Evolutionary conservation across 2,113 vertebrate genomes (phyloP).

Genomic region (Sorex araneus): DNA sequence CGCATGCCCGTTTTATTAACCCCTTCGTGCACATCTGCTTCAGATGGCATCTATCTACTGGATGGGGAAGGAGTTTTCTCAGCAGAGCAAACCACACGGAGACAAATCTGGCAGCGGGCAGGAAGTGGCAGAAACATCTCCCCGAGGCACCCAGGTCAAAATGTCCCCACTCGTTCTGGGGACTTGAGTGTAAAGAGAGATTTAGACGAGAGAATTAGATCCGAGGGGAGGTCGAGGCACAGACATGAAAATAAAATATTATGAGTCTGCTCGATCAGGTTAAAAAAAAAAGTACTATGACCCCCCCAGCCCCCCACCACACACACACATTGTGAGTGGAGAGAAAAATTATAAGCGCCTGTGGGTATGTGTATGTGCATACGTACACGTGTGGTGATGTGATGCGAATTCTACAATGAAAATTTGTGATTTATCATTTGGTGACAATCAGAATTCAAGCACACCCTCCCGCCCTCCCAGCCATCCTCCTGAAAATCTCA

Average conservation of each 20-base stretch:
- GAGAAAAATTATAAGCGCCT: not conserved
- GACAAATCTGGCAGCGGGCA: constrained; percentile 20
- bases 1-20: not conserved
- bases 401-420: not conserved
- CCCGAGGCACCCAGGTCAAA: constrained; percentile 26
- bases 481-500: constrained; percentile 69
- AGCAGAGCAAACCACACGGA: constrained; percentile 38
- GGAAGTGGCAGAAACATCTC: constrained; percentile 43
- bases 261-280: not conserved
- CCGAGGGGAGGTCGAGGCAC: not conserved
- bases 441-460: constrained; percentile 47
- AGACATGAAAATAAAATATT: constrained; percentile 40
- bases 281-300: not conserved
- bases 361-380: not conserved
- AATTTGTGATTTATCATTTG: constrained; percentile 53
- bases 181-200: constrained; percentile 56
- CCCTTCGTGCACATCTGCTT: no score
- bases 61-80: not conserved
- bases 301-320: not conserved
- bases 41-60: not conserved
- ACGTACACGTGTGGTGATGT: not conserved
- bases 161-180: not conserved
- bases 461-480: not conserved
- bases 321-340: not conserved
- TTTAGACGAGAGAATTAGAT: constrained; percentile 38